Conservation (phyloP, 2,113 vertebrate genomes). For the Pogona vitticeps region DNA sequence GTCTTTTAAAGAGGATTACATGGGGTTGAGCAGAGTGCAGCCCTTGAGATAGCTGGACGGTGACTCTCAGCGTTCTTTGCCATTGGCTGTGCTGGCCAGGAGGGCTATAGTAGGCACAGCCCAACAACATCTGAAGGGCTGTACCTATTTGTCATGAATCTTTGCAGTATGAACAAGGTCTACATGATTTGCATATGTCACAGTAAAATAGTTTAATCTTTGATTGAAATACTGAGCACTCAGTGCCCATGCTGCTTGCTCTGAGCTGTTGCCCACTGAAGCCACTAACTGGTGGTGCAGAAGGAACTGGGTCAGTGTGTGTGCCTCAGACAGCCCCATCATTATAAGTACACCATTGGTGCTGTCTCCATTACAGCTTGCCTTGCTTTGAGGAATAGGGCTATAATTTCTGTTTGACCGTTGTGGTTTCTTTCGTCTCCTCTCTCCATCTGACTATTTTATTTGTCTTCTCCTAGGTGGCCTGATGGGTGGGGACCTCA, state of each 20-base stretch:
- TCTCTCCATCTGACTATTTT: slow-evolving; percentile 56
- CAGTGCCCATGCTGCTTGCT: not conserved
- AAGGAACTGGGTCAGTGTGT: not conserved
- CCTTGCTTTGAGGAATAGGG: slow-evolving; percentile 16
- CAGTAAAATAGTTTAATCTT: not conserved
- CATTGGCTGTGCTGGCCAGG: no score
- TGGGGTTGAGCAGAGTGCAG: no score
- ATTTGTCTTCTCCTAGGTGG: slow-evolving; percentile 85
- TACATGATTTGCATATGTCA: no score
- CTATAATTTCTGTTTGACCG: slow-evolving; percentile 45
- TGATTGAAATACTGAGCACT: slow-evolving; percentile 33
- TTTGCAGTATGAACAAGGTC: no score
- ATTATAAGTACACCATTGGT: slow-evolving; percentile 9
- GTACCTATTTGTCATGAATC: no score
- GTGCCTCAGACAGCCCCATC: slow-evolving; percentile 6
- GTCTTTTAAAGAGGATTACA: no score
- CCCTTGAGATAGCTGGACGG: no score
- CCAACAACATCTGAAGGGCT: no score
- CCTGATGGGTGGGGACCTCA: slow-evolving; percentile 98
- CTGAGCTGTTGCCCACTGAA: not conserved
- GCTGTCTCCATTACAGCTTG: not conserved
- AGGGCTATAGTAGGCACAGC: no score
- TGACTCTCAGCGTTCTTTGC: no score
- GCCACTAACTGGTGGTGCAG: slow-evolving; percentile 19
- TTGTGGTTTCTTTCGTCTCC: slow-evolving; percentile 38